Percentiles rank a stretch among this genome's conserved stretches.
Conservation (phyloP, 1,140 invertebrate genomes). For the Parapsyche elsis region DNA sequence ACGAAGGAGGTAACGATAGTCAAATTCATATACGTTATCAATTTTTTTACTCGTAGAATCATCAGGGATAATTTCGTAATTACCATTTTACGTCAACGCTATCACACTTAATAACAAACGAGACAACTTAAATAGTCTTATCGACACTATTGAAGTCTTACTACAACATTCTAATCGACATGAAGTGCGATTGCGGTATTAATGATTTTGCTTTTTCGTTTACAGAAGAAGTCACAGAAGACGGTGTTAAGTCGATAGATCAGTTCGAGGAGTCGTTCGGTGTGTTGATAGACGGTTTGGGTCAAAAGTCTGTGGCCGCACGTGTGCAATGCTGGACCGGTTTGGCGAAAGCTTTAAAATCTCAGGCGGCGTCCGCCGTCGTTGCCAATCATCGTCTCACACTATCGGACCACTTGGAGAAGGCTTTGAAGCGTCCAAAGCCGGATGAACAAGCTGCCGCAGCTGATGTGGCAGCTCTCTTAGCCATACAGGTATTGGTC, state of each 20-base stretch:
- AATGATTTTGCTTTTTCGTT: neutral
- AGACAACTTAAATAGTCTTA: too few relatives aligned
- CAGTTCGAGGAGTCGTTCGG: constrained; percentile 90
- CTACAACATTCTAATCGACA: neutral
- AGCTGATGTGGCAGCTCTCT: constrained; percentile 79
- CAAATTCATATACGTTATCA: neutral
- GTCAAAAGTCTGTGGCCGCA: constrained; percentile 86
- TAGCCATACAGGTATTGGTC: constrained; percentile 81
- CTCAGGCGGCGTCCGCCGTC: constrained; percentile 83
- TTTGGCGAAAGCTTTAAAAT: constrained; percentile 79
- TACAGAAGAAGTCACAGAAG: constrained; percentile 58
- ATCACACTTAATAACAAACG: too few relatives aligned
- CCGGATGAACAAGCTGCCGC: constrained; percentile 83
- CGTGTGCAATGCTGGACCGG: constrained; percentile 78
- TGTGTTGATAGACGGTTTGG: constrained; percentile 86
- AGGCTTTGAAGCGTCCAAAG: constrained; percentile 83
- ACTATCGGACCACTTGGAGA: constrained; percentile 82
- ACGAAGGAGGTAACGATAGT: constrained; percentile 60
- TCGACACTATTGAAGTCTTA: too few relatives aligned
- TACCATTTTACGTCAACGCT: too few relatives aligned
- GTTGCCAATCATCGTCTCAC: constrained; percentile 82
- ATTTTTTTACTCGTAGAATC: too few relatives aligned
- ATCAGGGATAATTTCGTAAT: too few relatives aligned
- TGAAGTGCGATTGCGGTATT: neutral
- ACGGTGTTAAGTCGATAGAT: constrained; percentile 71